Evolutionary conservation across 2,888 invertebrate species (phyloP), one percentile per base, ranked within the genome.

Genomic region (Drosophila nr. perissopoda): DNA sequence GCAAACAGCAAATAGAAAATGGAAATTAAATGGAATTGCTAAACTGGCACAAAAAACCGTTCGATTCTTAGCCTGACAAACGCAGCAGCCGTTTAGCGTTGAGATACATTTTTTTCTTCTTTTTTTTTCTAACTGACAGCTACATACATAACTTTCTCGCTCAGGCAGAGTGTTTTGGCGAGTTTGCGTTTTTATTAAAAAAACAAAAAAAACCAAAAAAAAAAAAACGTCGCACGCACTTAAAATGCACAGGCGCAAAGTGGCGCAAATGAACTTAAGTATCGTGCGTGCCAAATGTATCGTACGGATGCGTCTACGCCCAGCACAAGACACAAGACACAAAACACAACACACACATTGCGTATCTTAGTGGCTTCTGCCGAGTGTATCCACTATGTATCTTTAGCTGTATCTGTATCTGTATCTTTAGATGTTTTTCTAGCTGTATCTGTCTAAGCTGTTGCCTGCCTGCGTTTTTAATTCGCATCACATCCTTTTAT

Each of bases 181-280:
- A 67, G 51, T 66, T 52, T 42, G 27, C 34, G 42, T 31, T 69
- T 65, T 65, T 65, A 36, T 16, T 25, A 25, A 45, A 45, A 45
- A 21, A 21, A 13, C n/a, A 7, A 38, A 8, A 38, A 11, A 40
- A n/a, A 40, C 18, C 2, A 40, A n/a, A n/a, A 2, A 42, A 21
- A 11, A 21, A 66, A 80, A 67, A 64, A 64, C 64, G 73, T 66
- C 68, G 29, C 76, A 75, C 71, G 49, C 68, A 87, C 89, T 83
- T 83, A 87, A 87, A 89, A 83, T 89, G 84, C 83, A 81, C 49
- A 68, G 72, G 72, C 74, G 73, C 86, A 88, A 88, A 85, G 88
- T 88, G 83, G 78, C 88, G 83, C 88, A 85, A 85, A 85, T 89
- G 85, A 85, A 85, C 88, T 88, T 89, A 89, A 89, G 89, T 82